Evolutionary conservation across 2,888 invertebrate genomes (phyloP).

Genomic region (Melieria picta): DNA sequence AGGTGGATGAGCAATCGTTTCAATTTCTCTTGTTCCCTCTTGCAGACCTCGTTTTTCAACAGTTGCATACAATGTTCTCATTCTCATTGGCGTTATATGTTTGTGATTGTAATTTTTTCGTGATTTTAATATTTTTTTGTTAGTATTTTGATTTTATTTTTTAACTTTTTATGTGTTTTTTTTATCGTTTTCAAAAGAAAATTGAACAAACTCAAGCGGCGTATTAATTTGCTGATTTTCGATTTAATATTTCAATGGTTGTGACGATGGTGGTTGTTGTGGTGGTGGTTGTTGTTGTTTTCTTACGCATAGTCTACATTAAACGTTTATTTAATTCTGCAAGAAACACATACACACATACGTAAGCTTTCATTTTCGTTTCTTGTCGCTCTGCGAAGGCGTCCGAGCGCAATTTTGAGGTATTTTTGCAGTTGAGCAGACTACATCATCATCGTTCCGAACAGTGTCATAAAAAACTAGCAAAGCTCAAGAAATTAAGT

Average conservation of each 20-base stretch:
- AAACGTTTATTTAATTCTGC: slow-evolving; percentile 46
- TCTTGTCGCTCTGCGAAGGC: not conserved
- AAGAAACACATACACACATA: slow-evolving; percentile 43
- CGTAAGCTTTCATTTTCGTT: slow-evolving; percentile 28
- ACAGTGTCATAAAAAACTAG: no score
- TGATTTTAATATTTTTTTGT: slow-evolving; percentile 29
- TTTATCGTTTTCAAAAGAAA: slow-evolving; percentile 34
- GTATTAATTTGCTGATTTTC: slow-evolving; percentile 19
- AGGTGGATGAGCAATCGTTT: no score
- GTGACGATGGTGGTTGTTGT: slow-evolving; percentile 13
- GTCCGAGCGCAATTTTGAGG: not conserved
- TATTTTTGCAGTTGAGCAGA: no score
- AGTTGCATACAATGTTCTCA: no score
- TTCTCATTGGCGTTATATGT: not conserved
- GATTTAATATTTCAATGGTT: slow-evolving; percentile 20
- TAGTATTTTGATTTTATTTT: slow-evolving; percentile 33
- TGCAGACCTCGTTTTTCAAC: no score
- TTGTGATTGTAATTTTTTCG: slow-evolving; percentile 28
- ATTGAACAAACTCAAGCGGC: slow-evolving; percentile 30
- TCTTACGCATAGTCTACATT: slow-evolving; percentile 43
- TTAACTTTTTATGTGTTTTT: slow-evolving; percentile 29
- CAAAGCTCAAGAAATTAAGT: no score
- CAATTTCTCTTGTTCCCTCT: no score
- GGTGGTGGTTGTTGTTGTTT: slow-evolving; percentile 31
- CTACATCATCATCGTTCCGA: no score